A percentile compares a stretch with the other conserved stretches of the same genome.
phyloP scores from a whole-genome alignment of 2,888 invertebrate species.

The Tortricodes alternella region DNA sequence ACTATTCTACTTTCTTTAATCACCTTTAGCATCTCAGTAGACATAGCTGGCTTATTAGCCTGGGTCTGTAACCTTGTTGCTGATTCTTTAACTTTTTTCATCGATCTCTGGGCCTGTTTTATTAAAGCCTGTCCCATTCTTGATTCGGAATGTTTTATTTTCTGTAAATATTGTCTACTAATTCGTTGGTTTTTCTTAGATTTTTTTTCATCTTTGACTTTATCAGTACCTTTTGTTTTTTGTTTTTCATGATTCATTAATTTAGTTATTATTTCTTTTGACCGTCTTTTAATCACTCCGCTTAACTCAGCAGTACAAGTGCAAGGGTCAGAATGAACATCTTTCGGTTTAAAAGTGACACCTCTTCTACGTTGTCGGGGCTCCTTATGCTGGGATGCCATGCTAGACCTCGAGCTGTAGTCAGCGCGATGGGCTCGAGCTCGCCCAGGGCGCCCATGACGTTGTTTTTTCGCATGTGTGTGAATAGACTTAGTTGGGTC shows the following conservation, averaged over 20 bases:
- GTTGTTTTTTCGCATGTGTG: slow-evolving; percentile 31
- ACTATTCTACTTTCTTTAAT: background rate
- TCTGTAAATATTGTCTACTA: slow-evolving; percentile 41
- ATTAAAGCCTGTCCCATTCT: background rate
- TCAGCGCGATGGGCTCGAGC: background rate
- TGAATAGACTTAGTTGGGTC: slow-evolving; percentile 38
- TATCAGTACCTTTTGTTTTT: slow-evolving; percentile 14
- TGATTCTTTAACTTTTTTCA: background rate
- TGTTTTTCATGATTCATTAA: slow-evolving; percentile 29
- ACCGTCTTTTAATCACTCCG: slow-evolving; percentile 38
- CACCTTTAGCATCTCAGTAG: background rate
- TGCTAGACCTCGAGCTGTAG: background rate
- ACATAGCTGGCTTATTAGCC: background rate
- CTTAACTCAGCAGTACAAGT: slow-evolving; percentile 48
- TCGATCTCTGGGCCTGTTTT: background rate
- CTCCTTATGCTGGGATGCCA: background rate
- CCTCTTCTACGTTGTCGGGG: slow-evolving; percentile 35
- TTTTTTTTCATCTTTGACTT: slow-evolving; percentile 1
- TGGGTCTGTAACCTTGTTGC: background rate
- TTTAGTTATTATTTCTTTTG: slow-evolving; percentile 37
- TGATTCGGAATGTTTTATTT: slow-evolving; percentile 38
- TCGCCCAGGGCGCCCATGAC: slow-evolving; percentile 26
- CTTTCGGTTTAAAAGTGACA: slow-evolving; percentile 49
- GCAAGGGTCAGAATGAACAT: slow-evolving; percentile 58
- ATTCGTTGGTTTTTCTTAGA: slow-evolving; percentile 30